Percentiles rank a stretch among this genome's conserved stretches.
Conservation (phyloP, 2,113 vertebrate species). For the Cyanistes caeruleus region DNA sequence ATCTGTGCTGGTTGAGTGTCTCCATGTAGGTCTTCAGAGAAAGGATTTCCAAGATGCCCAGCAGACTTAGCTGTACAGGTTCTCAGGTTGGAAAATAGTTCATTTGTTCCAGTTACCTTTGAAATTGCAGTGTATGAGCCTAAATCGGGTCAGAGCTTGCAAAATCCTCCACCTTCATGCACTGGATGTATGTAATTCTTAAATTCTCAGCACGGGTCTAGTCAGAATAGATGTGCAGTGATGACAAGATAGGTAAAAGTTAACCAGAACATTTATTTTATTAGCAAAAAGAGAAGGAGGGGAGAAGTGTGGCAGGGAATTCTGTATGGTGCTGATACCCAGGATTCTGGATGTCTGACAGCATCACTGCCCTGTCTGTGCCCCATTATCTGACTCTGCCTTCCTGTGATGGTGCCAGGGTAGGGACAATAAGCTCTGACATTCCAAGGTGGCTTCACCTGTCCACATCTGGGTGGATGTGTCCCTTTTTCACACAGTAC, state of each 20-base stretch:
- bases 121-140: not conserved
- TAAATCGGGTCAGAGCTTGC: not conserved
- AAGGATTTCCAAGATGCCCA: not conserved
- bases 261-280: not conserved
- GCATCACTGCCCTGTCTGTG: not conserved
- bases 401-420: rapidly evolving
- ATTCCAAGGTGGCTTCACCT: not conserved
- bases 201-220: not conserved
- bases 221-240: not conserved
- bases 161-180: rapidly evolving
- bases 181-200: too few species aligned
- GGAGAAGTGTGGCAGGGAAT: not conserved
- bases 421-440: not conserved
- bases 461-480: rapidly evolving
- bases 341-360: not conserved
- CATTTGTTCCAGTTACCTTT: not conserved
- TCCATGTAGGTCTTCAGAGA: not conserved
- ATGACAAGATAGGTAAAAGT: not conserved
- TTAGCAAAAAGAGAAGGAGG: not conserved
- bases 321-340: not conserved
- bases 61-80: not conserved
- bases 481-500: not conserved
- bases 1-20: rapidly evolving
- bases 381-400: rapidly evolving
- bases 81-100: not conserved